A percentile compares a stretch with the other conserved stretches of the same genome.
phyloP scores from a whole-genome alignment of 2,113 vertebrate genomes.

The Myxocyprinus asiaticus region DNA sequence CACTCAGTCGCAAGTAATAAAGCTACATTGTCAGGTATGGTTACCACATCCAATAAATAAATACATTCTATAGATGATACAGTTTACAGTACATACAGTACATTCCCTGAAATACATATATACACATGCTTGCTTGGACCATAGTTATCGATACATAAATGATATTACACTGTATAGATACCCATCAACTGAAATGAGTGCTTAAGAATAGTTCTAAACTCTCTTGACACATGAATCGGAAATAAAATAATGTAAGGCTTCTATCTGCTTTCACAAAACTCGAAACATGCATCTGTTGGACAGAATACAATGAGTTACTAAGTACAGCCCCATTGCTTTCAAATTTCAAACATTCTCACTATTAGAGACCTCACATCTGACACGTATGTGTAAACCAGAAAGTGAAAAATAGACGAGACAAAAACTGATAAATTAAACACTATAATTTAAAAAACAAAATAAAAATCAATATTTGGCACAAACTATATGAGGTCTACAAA shows the following conservation, averaged over 20 bases:
- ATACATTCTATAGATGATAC: slow-evolving; percentile 73
- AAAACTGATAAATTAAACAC: neutral
- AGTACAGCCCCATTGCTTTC: slow-evolving; percentile 2
- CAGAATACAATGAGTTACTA: slow-evolving; percentile 14
- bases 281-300: slow-evolving; percentile 2
- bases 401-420: neutral
- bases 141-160: slow-evolving; percentile 40
- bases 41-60: slow-evolving; percentile 71
- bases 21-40: slow-evolving; percentile 65
- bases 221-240: neutral
- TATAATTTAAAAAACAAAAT: neutral
- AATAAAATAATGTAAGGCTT: neutral
- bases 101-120: slow-evolving; percentile 78
- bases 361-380: neutral
- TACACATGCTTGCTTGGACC: slow-evolving; percentile 71
- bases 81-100: slow-evolving; percentile 63
- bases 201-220: neutral
- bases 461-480: slow-evolving; percentile 26
- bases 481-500: neutral
- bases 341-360: neutral
- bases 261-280: neutral
- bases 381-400: neutral
- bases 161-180: slow-evolving; percentile 14
- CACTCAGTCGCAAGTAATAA: slow-evolving; percentile 38
- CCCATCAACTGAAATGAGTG: neutral